Base-by-base conservation (phyloP, 2,113 vertebrate species). In the Acanthochromis polyacanthus region DNA sequence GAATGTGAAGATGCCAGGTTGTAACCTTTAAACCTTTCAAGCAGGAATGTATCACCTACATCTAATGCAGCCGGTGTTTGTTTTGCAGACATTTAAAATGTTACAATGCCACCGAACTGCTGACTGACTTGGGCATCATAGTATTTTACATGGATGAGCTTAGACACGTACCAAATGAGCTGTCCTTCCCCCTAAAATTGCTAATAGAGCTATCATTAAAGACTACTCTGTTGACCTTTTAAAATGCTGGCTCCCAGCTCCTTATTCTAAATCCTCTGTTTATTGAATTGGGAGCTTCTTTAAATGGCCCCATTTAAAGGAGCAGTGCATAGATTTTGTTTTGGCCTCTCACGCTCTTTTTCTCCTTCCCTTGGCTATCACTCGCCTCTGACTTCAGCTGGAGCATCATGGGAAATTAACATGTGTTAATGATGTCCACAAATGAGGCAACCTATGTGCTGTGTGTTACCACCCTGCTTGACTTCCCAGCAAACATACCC, bases 171-270 rank as follows among this genome's bases (percentile, higher is more conserved):
- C 73, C 85, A 91, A 92, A 92, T 83, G 56, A 79, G 86, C 71
- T 71, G 43, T 79, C 76, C 66, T 68, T 59, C 61, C 78, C 82
- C 43, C 66, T 91, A 87, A 85, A 92, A 86, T 76, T 72, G 84
- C 88, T 91, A 90, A 89, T 91, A 86, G 77, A 79, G 60, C 80
- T 87, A 87, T 92, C 88, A 88, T 88, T 92, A 89, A 93, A 92
- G 89, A 89, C 84, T 89, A 86, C 87, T 83, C 84, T 63, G 67
- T 89, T 95, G 92, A 94, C 93, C 91, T 94, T 93, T 93, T 84
- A 91, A 92, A 93, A 92, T 80, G 88, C 87, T 88, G 79, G 43
- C 88, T 91, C 60, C 87, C 53, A 86, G 84, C 63, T 83, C 74
- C 76, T 81, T 83, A 78, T 81, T 75, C 85, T 86, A 91, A 92